These are phyloP conservation scores for Romanogobio albipinnatus DNA, from an alignment of 2,113 vertebrate genomes.

Conservation along the genomic window DNA sequence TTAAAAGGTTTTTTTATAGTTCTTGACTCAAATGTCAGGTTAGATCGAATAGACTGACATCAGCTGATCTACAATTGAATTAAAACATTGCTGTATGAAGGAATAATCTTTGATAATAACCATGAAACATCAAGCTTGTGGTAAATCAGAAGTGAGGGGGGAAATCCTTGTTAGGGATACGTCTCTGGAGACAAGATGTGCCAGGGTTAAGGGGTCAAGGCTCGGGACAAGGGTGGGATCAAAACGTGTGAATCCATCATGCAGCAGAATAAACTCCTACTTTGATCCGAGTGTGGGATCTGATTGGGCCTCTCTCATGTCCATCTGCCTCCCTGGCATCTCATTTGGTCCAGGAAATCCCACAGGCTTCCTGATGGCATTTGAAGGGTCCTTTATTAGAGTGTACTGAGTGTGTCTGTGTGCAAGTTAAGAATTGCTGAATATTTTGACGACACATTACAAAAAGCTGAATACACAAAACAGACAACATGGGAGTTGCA, in stretches of 20 bases:
- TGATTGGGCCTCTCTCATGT: conserved; percentile 84
- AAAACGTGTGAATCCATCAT: conserved; percentile 74
- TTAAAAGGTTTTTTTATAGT: neutral
- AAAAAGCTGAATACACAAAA: conserved; percentile 45
- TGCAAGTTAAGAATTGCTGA: conserved; percentile 59
- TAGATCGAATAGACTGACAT: neutral
- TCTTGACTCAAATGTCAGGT: neutral
- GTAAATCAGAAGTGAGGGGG: conserved; percentile 6
- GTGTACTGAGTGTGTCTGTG: conserved; percentile 36
- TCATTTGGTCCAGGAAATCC: conserved; percentile 83
- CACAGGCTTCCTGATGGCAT: conserved; percentile 81
- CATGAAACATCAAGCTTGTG: conserved; percentile 7
- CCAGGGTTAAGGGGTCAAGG: conserved; percentile 44
- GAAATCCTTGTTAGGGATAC: conserved; percentile 32
- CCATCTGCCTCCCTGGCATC: conserved; percentile 81
- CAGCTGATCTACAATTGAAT: neutral
- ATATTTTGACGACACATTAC: conserved; percentile 45
- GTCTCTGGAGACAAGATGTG: conserved; percentile 31
- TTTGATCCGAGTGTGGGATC: conserved; percentile 84
- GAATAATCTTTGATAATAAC: neutral
- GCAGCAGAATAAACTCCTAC: conserved; percentile 82
- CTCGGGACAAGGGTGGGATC: conserved; percentile 48
- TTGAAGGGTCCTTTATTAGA: conserved; percentile 78
- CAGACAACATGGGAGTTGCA: neutral
- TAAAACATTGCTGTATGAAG: neutral